A percentile compares a stretch with the other conserved stretches of the same genome.
Evolutionary conservation across 2,888 invertebrate species (phyloP).

Genomic region (Ectobius pallidus): DNA sequence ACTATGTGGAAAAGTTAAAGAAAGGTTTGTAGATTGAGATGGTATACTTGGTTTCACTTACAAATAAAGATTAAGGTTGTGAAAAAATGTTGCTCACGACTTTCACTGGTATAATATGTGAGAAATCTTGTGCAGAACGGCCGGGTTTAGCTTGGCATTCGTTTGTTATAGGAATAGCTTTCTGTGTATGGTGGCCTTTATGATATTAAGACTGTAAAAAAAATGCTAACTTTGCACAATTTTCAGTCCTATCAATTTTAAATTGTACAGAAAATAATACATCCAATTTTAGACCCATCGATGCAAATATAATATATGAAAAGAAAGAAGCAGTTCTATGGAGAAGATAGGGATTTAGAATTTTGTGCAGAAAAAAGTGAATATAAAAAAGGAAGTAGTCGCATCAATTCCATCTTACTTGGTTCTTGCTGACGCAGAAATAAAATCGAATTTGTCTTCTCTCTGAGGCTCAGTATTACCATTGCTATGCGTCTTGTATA

Average conservation of each 20-base stretch:
- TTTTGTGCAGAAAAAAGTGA: background rate
- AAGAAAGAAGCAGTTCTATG: background rate
- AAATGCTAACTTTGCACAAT: too few species aligned
- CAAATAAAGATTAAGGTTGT: too few species aligned
- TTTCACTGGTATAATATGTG: too few species aligned
- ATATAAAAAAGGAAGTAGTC: conserved; percentile 11
- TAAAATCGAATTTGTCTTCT: conserved; percentile 29
- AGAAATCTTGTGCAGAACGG: too few species aligned
- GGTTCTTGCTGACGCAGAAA: conserved; percentile 23
- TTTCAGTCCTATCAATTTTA: conserved; percentile 7
- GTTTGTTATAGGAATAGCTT: too few species aligned
- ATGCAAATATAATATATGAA: background rate
- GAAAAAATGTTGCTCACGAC: too few species aligned
- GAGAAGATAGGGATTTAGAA: background rate
- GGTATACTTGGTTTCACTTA: too few species aligned
- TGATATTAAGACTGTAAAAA: too few species aligned
- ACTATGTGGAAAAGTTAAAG: too few species aligned
- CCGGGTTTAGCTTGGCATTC: too few species aligned
- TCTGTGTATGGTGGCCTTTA: too few species aligned
- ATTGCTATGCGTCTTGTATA: background rate
- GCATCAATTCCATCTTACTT: background rate
- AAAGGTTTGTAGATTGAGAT: too few species aligned
- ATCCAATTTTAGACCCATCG: conserved; percentile 19
- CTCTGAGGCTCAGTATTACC: background rate
- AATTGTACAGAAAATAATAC: conserved; percentile 14